Conservation (phyloP, 2,888 invertebrate species). For the Ochropacha duplaris region DNA sequence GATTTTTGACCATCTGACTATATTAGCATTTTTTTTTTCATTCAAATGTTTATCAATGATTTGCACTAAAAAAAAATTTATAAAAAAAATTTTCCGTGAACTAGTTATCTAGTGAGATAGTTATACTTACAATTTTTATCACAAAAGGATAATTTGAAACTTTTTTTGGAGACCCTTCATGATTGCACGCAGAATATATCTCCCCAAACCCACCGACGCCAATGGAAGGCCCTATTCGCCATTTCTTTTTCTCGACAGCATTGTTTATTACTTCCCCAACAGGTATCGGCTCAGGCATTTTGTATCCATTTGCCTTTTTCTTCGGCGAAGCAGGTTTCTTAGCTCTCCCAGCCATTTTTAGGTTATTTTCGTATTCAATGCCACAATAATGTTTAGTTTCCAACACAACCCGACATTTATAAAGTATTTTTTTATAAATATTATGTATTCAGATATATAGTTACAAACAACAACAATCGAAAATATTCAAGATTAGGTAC, state of each 20-base stretch:
- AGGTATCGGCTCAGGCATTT: conserved; percentile 88
- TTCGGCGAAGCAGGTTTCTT: conserved; percentile 67
- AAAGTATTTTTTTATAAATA: too few relatives aligned
- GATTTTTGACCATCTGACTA: too few relatives aligned
- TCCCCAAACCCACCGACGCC: conserved; percentile 97
- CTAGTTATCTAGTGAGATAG: too few relatives aligned
- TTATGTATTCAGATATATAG: neutral
- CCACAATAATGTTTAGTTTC: neutral
- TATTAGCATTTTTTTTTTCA: too few relatives aligned
- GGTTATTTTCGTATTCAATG: neutral
- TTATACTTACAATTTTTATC: conserved; percentile 89
- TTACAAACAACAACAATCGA: neutral
- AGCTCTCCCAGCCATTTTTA: conserved; percentile 58
- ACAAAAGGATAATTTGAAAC: conserved; percentile 85
- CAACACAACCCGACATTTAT: too few relatives aligned
- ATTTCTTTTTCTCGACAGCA: conserved; percentile 87
- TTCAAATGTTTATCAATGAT: too few relatives aligned
- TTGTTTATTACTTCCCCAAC: conserved; percentile 90
- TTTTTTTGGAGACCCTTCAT: conserved; percentile 76
- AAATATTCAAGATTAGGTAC: too few relatives aligned
- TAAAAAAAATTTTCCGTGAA: too few relatives aligned
- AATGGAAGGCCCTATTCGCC: conserved; percentile 93
- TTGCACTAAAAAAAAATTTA: too few relatives aligned
- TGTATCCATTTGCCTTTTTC: conserved; percentile 74
- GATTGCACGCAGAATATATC: conserved; percentile 91